Evolutionary conservation across 2,113 vertebrate species (phyloP).

Genomic region (Motacilla alba): DNA sequence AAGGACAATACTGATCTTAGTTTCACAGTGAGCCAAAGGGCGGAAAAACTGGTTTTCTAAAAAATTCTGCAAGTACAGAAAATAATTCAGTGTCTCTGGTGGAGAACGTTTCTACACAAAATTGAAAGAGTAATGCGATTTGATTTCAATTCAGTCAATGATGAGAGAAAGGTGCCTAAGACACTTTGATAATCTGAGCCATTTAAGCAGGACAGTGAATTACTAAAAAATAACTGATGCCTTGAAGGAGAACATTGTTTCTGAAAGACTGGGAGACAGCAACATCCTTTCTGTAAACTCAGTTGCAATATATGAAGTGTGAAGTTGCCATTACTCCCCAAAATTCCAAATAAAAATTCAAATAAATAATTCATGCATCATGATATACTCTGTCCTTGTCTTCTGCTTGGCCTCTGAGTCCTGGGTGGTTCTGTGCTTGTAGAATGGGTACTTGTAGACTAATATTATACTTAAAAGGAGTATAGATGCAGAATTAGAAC

Average conservation of each 20-base stretch:
- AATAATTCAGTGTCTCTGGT: neutral
- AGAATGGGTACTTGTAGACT: neutral
- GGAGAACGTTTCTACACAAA: neutral
- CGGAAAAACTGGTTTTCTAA: rapidly evolving
- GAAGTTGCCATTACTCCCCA: constrained; percentile 13
- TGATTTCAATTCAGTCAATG: neutral
- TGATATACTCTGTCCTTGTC: constrained; percentile 19
- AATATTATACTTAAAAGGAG: neutral
- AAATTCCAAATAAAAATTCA: constrained; percentile 25
- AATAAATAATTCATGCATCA: neutral
- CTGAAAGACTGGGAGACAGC: neutral
- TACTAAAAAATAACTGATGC: neutral
- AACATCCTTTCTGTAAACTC: neutral
- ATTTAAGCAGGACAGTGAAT: neutral
- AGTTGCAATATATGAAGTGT: neutral
- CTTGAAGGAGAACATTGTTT: neutral
- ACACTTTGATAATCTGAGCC: neutral
- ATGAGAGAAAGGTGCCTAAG: neutral
- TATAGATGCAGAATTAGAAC: neutral
- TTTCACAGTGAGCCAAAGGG: neutral
- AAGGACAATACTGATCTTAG: neutral
- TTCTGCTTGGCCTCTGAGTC: constrained; percentile 22
- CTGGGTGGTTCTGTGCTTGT: neutral
- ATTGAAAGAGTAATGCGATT: neutral
- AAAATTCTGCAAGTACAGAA: neutral